Evolutionary conservation across 2,888 invertebrate species (phyloP).

Genomic region (Brachypterus glaber): DNA sequence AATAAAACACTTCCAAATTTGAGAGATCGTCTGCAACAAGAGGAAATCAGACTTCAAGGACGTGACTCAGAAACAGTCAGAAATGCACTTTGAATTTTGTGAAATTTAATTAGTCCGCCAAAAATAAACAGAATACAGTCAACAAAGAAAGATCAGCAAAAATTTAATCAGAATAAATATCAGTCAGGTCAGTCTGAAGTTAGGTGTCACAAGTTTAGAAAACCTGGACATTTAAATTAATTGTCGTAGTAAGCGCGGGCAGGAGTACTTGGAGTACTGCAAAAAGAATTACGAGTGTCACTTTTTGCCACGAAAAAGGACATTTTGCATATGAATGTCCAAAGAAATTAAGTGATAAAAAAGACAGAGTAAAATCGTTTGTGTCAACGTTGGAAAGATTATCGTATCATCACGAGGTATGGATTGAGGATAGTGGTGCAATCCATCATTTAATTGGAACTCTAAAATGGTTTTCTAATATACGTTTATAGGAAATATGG

Average conservation of each 20-base stretch:
- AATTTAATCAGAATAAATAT: no score
- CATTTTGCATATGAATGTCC: background rate
- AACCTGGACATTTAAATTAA: background rate
- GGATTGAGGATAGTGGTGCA: background rate
- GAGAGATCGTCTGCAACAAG: background rate
- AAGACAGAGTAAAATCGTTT: no score
- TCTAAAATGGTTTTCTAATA: background rate
- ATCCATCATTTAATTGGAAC: background rate
- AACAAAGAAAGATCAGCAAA: no score
- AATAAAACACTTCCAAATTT: background rate
- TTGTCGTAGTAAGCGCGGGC: background rate
- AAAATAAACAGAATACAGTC: background rate
- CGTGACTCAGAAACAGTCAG: conserved; percentile 1
- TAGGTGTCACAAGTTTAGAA: no score
- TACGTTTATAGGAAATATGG: no score
- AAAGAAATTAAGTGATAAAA: background rate
- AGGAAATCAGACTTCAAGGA: conserved; percentile 1
- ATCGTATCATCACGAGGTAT: no score
- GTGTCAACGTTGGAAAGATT: no score
- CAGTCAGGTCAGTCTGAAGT: no score
- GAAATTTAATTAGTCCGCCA: background rate
- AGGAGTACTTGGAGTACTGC: background rate
- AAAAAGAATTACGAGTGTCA: background rate
- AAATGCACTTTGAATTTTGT: conserved; percentile 1
- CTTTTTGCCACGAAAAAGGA: background rate